These are phyloP conservation scores for Xenentodon cancila DNA, from an alignment of 2,797 vertebrate genomes.

Conservation along the genomic window DNA sequence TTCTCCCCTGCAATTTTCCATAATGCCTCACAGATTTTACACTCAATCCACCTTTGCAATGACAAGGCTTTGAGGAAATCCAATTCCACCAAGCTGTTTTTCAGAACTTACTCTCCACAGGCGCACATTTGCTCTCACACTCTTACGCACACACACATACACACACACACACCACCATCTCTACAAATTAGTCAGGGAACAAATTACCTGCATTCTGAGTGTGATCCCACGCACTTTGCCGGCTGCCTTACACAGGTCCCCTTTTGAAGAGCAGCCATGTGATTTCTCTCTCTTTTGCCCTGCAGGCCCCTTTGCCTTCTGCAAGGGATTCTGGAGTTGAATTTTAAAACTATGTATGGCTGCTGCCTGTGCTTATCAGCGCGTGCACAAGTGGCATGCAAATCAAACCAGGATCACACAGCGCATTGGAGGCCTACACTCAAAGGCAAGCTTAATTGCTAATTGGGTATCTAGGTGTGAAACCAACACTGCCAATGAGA, in stretches of 20 bases:
- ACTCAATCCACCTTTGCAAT: constrained; percentile 82
- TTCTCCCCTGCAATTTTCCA: constrained; percentile 76
- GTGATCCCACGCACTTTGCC: constrained; percentile 83
- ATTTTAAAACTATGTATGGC: constrained; percentile 83
- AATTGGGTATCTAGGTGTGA: constrained; percentile 85
- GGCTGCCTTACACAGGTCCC: constrained; percentile 84
- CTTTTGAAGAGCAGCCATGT: constrained; percentile 86
- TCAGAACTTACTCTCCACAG: constrained; percentile 82
- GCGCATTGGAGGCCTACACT: constrained; percentile 81
- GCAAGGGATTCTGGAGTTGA: constrained; percentile 82
- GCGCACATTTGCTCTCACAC: constrained; percentile 57
- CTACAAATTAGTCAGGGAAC: constrained; percentile 84
- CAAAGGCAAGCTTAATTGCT: constrained; percentile 87
- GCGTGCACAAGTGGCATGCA: constrained; percentile 84
- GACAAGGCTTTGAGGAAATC: constrained; percentile 84
- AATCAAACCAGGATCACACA: constrained; percentile 82
- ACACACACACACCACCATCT: constrained; percentile 69
- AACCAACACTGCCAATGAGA: constrained; percentile 78
- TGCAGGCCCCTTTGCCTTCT: constrained; percentile 79
- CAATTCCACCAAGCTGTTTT: constrained; percentile 82
- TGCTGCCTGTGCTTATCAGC: constrained; percentile 84
- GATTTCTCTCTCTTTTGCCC: constrained; percentile 80
- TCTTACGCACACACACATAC: constrained; percentile 41
- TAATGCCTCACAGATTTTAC: constrained; percentile 81
- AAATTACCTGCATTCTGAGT: constrained; percentile 84